Percentiles rank a stretch among this genome's conserved stretches.
phyloP scores from a whole-genome alignment of 2,888 invertebrate genomes.

The Mylabris sibirica region DNA sequence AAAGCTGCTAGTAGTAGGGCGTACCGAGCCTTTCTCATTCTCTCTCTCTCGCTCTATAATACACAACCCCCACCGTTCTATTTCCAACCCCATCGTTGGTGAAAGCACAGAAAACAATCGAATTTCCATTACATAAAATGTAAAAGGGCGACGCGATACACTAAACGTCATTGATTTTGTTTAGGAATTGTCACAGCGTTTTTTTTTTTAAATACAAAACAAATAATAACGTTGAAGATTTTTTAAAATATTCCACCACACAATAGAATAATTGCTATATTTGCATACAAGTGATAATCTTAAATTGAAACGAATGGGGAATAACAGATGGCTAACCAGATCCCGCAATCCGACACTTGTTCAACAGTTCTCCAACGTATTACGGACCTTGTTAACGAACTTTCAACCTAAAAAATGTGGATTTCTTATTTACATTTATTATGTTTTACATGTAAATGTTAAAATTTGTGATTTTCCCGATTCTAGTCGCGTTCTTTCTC shows the following conservation, averaged over 20 bases:
- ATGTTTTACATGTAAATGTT: not conserved
- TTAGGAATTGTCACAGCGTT: slow-evolving; percentile 19
- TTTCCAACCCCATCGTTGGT: slow-evolving; percentile 23
- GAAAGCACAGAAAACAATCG: slow-evolving; percentile 32
- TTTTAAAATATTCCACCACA: not conserved
- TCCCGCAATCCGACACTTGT: slow-evolving; percentile 9
- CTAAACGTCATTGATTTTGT: slow-evolving; percentile 32
- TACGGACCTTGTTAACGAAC: not conserved
- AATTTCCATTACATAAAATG: slow-evolving; percentile 37
- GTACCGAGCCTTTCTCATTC: slow-evolving; percentile 15
- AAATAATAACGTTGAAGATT: not conserved
- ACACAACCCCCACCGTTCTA: not conserved
- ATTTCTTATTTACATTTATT: not conserved
- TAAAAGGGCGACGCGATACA: slow-evolving; percentile 30
- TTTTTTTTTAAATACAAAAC: not conserved
- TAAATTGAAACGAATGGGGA: not conserved
- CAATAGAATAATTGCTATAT: not conserved
- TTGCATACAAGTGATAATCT: slow-evolving; percentile 12
- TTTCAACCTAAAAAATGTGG: not conserved
- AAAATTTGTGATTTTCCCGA: not conserved
- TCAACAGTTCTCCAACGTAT: slow-evolving; percentile 11
- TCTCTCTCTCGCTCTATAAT: slow-evolving; percentile 12
- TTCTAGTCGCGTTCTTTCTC: not conserved
- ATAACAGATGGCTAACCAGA: slow-evolving; percentile 14
- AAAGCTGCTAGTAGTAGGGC: slow-evolving; percentile 31